Conservation (phyloP, 2,888 invertebrate genomes). For the Lysandra coridon region DNA sequence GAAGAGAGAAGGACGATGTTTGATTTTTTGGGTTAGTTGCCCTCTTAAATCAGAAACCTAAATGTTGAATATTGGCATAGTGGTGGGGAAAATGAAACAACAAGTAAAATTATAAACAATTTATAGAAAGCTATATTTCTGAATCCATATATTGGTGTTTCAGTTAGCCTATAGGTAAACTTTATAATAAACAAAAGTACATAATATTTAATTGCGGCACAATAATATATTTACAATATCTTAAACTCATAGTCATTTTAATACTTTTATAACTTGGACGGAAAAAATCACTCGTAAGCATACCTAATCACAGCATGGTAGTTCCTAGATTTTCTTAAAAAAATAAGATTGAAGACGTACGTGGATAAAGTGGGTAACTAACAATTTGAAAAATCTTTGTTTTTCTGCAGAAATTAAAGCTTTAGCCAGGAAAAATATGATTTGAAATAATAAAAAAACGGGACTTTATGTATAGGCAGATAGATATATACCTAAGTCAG, state of each 20-base stretch:
- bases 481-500: too few species aligned
- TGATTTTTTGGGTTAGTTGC: too few species aligned
- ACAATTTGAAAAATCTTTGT: too few species aligned
- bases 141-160: constrained; percentile 70
- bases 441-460: too few species aligned
- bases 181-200: constrained; percentile 43
- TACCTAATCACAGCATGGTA: constrained; percentile 23
- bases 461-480: too few species aligned
- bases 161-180: constrained; percentile 46
- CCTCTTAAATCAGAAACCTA: too few species aligned
- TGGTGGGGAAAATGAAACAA: constrained; percentile 44
- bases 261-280: constrained; percentile 29
- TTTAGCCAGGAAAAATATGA: too few species aligned
- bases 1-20: too few species aligned
- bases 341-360: not conserved
- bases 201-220: constrained; percentile 46
- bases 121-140: constrained; percentile 59
- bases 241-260: constrained; percentile 17
- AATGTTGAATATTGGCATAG: not conserved
- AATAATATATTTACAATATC: constrained; percentile 33
- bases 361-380: too few species aligned
- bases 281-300: constrained; percentile 23
- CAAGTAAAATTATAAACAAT: constrained; percentile 53
- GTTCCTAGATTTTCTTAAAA: not conserved
- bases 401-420: too few species aligned